Conservation (phyloP, 2,113 vertebrate species). For the Pelecanoides urinatrix region DNA sequence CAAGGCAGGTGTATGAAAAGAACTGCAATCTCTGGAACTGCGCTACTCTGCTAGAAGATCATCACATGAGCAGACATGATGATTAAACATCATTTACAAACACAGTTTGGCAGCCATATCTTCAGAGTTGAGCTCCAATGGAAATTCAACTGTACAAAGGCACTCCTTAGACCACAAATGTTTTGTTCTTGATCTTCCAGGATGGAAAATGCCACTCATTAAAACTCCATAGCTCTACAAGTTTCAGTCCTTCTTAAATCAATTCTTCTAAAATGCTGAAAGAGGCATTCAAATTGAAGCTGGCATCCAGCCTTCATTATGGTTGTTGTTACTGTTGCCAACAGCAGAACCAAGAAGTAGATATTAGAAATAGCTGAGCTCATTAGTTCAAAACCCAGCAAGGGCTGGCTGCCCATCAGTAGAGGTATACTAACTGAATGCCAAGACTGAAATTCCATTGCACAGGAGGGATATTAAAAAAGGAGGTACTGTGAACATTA, state of each 20-base stretch:
- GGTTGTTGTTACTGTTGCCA: not conserved
- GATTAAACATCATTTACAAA: not conserved
- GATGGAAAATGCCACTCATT: not conserved
- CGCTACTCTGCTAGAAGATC: not conserved
- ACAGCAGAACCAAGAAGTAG: constrained; percentile 29
- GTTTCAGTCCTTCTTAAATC: not conserved
- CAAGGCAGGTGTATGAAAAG: not conserved
- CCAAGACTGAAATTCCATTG: constrained; percentile 16
- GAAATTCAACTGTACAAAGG: not conserved
- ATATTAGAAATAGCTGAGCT: constrained; percentile 39
- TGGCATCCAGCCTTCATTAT: constrained; percentile 14
- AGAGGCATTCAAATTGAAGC: not conserved
- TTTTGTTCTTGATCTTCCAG: not conserved
- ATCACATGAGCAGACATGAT: not conserved
- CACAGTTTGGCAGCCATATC: not conserved
- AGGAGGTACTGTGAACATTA: not conserved
- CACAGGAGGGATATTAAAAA: not conserved
- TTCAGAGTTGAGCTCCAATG: not conserved
- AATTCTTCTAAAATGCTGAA: constrained; percentile 5
- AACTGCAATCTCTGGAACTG: not conserved
- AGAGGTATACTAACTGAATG: not conserved
- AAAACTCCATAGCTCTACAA: not conserved
- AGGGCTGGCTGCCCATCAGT: constrained; percentile 33
- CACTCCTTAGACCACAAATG: not conserved
- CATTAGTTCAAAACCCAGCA: constrained; percentile 21